Conservation (phyloP, 2,888 invertebrate species). For the Drosophila kuntzei region DNA sequence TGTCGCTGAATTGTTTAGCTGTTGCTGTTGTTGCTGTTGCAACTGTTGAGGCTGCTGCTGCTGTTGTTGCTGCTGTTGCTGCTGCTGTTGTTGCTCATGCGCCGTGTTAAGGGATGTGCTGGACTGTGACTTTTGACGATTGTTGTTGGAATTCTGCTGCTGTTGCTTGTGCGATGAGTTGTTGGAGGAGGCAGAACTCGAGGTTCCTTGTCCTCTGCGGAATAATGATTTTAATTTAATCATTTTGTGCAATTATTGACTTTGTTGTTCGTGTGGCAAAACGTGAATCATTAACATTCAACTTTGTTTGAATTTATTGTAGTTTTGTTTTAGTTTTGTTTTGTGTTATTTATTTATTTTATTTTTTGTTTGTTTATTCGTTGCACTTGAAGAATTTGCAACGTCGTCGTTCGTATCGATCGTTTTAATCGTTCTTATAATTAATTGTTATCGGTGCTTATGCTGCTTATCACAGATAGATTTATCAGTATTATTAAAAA, state of each 20-base stretch:
- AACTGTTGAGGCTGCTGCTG: constrained; percentile 20
- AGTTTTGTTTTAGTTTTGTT: not conserved
- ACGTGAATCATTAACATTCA: constrained; percentile 72
- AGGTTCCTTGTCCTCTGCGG: constrained; percentile 92
- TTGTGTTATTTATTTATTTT: not conserved
- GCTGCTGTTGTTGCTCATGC: constrained; percentile 63
- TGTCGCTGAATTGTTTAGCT: constrained; percentile 28
- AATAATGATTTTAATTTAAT: constrained; percentile 96
- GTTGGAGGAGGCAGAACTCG: constrained; percentile 83
- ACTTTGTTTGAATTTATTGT: constrained; percentile 7
- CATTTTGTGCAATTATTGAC: constrained; percentile 87
- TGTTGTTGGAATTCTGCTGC: constrained; percentile 74
- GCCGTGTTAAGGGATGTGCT: constrained; percentile 82
- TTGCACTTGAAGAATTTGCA: constrained; percentile 36
- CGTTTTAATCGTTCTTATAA: constrained; percentile 49
- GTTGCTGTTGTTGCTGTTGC: constrained; percentile 45
- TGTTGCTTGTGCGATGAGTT: constrained; percentile 70
- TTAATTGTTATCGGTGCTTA: constrained; percentile 42
- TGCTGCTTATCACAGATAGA: constrained; percentile 37
- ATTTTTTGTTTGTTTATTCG: constrained; percentile 7
- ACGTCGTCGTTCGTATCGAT: constrained; percentile 43
- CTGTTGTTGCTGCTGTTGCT: constrained; percentile 34
- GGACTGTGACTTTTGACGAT: constrained; percentile 82
- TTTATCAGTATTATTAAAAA: constrained; percentile 29
- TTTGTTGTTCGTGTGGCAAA: constrained; percentile 48